Evolutionary conservation across 2,888 invertebrate species (phyloP), one percentile per base, ranked within the genome.

Genomic region (Rhorus exstirpatorius): DNA sequence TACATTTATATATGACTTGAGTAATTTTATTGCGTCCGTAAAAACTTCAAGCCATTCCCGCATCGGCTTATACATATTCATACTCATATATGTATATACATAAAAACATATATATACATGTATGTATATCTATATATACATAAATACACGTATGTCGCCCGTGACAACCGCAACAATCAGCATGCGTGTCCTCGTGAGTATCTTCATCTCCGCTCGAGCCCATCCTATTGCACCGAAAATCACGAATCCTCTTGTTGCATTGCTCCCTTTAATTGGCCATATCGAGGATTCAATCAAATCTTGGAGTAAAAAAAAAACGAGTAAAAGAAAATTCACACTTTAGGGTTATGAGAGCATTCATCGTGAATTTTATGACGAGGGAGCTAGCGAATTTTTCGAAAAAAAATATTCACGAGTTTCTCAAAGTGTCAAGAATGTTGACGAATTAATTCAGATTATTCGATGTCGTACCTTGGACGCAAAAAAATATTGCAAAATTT

Each of bases 181-280:
- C 85, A 89, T 89, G 89, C 88, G 87, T 84, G 49, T 70, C 61
- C 72, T 89, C 86, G 89, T 89, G 84, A 89, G 89, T 89, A 75
- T 83, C 70, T 8, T 53, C 63, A 24, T 35, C 21, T 53, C 8
- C 35, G 24, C 12, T 61, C 10, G 24, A 46, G 17, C 31, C 17
- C 26, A 6, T 17, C 26, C 65, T 21, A 44, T 21, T 38, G 12
- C 19, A 60, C 26, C 26, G 26, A 24, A 26, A 70, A 58, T 24
- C 35, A 60, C 35, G n/a, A 60, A 60, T 35, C 17, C 38, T 60
- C 19, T 19, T 14, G 1, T 41, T 38, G 12, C 8, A 60, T 51
- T 3, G n/a, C n/a, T 6, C 6, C 31, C 3, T 31, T 31, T 1
- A 41, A 41, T 1, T 41, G 41, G 8, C 53, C 10, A 1, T 21